These are phyloP conservation scores for Cryptocephalus primarius DNA, from an alignment of 2,888 invertebrate genomes.

Conservation along the genomic window DNA sequence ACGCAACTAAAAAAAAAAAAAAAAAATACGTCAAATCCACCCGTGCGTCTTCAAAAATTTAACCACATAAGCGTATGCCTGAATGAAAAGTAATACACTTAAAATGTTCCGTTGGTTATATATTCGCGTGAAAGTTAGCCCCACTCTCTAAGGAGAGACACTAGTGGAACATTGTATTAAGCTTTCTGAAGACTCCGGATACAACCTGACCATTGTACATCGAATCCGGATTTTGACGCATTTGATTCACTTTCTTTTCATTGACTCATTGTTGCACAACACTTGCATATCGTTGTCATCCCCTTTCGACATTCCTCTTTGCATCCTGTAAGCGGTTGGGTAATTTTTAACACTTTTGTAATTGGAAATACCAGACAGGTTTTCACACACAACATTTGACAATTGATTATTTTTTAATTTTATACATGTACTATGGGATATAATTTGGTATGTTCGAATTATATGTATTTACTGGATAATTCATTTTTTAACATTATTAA, in stretches of 20 bases:
- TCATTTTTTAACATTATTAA: too few relatives aligned
- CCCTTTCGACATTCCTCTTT: slow-evolving; percentile 19
- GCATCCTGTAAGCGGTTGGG: background rate
- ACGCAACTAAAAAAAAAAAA: slow-evolving; percentile 7
- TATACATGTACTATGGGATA: too few relatives aligned
- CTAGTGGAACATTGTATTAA: slow-evolving; percentile 27
- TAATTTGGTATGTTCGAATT: too few relatives aligned
- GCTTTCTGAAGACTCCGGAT: slow-evolving; percentile 26
- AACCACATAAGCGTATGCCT: slow-evolving; percentile 16
- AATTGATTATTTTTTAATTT: too few relatives aligned
- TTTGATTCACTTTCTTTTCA: slow-evolving; percentile 26
- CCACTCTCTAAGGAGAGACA: slow-evolving; percentile 29
- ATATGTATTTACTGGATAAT: too few relatives aligned
- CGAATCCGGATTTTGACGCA: slow-evolving; percentile 26
- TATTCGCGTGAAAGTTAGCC: slow-evolving; percentile 39
- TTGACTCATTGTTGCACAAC: slow-evolving; percentile 23
- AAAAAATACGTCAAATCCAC: slow-evolving; percentile 6
- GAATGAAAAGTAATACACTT: slow-evolving; percentile 36
- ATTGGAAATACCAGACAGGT: too few relatives aligned
- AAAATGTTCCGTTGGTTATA: slow-evolving; percentile 37
- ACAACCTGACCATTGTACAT: slow-evolving; percentile 17
- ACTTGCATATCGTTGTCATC: slow-evolving; percentile 18
- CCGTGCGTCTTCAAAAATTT: slow-evolving; percentile 6
- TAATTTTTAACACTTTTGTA: too few relatives aligned
- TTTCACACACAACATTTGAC: too few relatives aligned